Evolutionary conservation across 2,888 invertebrate species (phyloP), one percentile per base, ranked within the genome.

Genomic region (Theristus sp.): DNA sequence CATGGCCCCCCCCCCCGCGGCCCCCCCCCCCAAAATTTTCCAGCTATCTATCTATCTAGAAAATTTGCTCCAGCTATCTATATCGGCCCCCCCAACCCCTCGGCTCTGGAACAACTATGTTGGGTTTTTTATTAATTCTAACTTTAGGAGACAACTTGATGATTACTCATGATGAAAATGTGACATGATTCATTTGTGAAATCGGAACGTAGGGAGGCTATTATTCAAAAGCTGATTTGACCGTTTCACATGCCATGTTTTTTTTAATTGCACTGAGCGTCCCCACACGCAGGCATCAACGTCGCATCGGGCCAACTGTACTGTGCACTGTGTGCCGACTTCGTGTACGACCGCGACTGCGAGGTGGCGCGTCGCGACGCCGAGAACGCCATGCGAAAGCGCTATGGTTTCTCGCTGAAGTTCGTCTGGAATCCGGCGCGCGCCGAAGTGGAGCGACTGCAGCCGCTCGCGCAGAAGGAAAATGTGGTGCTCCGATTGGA

Each of bases 311-410:
- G 69, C 13, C 64, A 70, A 28, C 52, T 94, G 17, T 85, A 84
- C 75, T 96, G 96, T 76, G 84, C 84, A 71, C 82, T 83, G 70
- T 96, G 96, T 75, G 83, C 84, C 64, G 93, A 94, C 75, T 94
- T 89, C 75, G 84, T 91, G 58, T 93, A 91, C 76, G 88, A 89
- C 54, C 57, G 65, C 22, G 60, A 63, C 25, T 31, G 65, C 29
- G 68, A 68, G 54, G 53, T 57, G 29, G 26, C 60, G 17, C 49
- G 49, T n/a, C 49, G 49, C 24, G n/a, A 17, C 70, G 82, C 86
- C 2, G 83, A 85, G 67, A 68, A 81, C 87, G 1, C 76, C 89
- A 59, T 77, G 83, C 61, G 82, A 83, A 59, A 83, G 88, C 70
- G 84, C 87, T 6, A 84, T 85, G 67, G 80, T n/a, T 25, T 56